phyloP scores from a whole-genome alignment of 1,140 invertebrate species.

The Yoshiicerus persimilis region DNA sequence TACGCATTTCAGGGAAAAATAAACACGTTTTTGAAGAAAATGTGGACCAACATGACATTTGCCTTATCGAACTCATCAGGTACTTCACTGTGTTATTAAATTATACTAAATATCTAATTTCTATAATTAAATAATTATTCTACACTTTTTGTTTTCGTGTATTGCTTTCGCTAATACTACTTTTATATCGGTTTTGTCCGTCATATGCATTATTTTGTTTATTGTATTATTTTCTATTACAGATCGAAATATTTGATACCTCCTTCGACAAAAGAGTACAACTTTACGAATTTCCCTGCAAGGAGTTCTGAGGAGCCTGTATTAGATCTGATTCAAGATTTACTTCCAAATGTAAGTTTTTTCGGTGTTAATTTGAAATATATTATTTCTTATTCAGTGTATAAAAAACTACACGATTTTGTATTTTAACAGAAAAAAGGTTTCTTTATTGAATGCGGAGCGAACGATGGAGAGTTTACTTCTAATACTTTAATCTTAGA shows the following conservation, averaged over 20 bases:
- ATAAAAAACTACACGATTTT: background rate
- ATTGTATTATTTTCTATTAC: background rate
- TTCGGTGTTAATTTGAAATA: background rate
- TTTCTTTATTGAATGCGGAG: constrained; percentile 54
- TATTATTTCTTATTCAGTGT: background rate
- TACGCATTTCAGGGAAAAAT: too few species aligned
- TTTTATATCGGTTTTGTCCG: background rate
- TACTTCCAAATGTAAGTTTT: background rate
- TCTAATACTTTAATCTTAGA: constrained; percentile 54
- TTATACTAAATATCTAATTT: background rate
- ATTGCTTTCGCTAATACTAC: background rate
- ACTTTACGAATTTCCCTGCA: background rate
- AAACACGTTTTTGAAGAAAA: background rate
- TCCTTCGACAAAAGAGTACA: background rate
- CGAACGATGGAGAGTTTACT: constrained; percentile 52
- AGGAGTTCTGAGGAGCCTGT: background rate
- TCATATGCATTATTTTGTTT: background rate
- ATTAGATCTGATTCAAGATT: background rate
- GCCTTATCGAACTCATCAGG: background rate
- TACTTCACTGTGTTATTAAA: background rate
- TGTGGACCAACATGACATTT: background rate
- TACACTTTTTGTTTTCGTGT: background rate
- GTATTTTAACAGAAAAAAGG: constrained; percentile 37
- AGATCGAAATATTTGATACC: background rate
- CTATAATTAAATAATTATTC: background rate